Evolutionary conservation across 1,140 invertebrate genomes (phyloP), one percentile per base, ranked within the genome.

Genomic region (Drosophila cardini): DNA sequence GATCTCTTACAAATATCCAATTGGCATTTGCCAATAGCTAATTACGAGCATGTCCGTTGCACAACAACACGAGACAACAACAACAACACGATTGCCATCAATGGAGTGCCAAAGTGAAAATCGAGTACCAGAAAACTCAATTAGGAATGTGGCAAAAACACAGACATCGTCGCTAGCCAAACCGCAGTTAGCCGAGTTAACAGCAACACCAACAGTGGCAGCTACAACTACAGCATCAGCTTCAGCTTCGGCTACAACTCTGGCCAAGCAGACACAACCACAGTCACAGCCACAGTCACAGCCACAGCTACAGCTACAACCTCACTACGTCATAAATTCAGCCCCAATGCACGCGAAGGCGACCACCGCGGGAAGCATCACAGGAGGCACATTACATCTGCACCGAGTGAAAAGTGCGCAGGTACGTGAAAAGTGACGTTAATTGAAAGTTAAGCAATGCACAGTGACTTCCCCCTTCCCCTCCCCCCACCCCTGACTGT

Each of bases 251-350:
- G 21, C 21, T 26, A 5, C 10, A 15, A 34, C 26, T 52, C 26
- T 30, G 48, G 48, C 48, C 48, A 52, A 52, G 13, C 65, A 34
- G 21, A 3, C 21, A 4, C 55, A 60, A 26, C 55, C 55, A 32
- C 74, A 76, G 74, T 5, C 21, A 4, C 55, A 60, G 36, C 55
- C 55, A 32, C 74, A 76, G 74, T 67, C 79, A 61, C 83, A 87
- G 79, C 21, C 21, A 3, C 21, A 21, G 21, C 21, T 26, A 26
- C 55, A 69, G 36, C 56, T 45, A 34, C 75, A 76, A 71, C 67
- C 80, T 61, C 83, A 87, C 76, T 87, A 87, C 83, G 83, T 87
- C 84, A 87, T 87, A 83, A 87, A 84, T 89, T 87, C 83, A 77
- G 65, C 75, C 45, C 52, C 83, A 34, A 89, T 83, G 84, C 83